Base-by-base conservation (phyloP, 1,140 invertebrate genomes). In the Dolichoris vasculosae region DNA sequence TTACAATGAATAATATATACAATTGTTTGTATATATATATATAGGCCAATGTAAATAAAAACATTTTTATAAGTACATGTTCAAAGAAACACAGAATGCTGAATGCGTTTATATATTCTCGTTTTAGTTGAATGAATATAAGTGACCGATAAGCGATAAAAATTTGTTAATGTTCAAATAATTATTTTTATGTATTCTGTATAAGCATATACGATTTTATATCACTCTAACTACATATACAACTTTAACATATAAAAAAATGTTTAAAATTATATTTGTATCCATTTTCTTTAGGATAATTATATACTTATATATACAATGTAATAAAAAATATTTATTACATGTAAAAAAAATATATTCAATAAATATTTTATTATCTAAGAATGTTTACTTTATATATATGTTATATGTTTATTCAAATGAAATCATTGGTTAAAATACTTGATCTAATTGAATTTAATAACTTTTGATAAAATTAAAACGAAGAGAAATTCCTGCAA, bases 221-320 rank as follows among this genome's bases (percentile, higher is more conserved):
- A 67, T 67, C 15, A 67, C 15, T 67, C 4, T 13, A 35, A 67
- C 17, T 67, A 35, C 13, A 67, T 35, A 35, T 35, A 67, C 64
- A 67, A 67, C 30, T 35, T 11, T 67, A 67, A n/a, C 11, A 35
- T 13, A 67, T 30, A 35, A 30, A 2, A 51, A 17, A 11, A 17
- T 51, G 20, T 7, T 67, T 67, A 35, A 67, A 67, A 67, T 32
- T 67, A 67, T 35, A 35, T 67, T 32, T 67, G 1, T 67, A 35
- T 67, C 9, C 38, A n/a, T 35, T 78, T 78, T 51, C 8, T 55
- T 78, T 17, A 51, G 7, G 7, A 32, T 26, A 30, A 59, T 8
- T 64, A 64, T 79, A 63, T 64, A 64, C 8, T 32, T 79, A 64
- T 64, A 79, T 79, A 79, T 59, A 79, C 30, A 64, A 63, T n/a